Base-by-base conservation (phyloP, 1,140 invertebrate species). In the Procambarus clarkii region DNA sequence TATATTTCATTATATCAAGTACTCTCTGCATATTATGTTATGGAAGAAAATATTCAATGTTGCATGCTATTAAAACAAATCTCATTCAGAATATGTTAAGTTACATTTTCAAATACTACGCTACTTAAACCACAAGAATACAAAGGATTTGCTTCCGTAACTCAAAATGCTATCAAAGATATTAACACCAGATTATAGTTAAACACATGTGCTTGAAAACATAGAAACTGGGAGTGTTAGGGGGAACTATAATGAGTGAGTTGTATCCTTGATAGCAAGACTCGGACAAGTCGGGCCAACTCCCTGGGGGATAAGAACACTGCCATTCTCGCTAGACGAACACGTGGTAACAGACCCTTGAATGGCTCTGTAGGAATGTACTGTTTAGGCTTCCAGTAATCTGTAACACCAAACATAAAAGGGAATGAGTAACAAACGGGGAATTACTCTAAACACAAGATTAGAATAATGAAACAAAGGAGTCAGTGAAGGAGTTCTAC, bases 341-440 rank as follows among this genome's bases (percentile, higher is more conserved):
- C 54, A 69, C 48, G 50, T 74, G 79, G 8, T 24, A 64, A 88
- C 87, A 80, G 87, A 88, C 87, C 87, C 87, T 80, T 81, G 21
- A 88, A 74, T 71, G 78, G 64, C 45, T 88, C 87, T 76, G 71
- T 78, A 74, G 87, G 87, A 88, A 81, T 88, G 79, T 88, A 88
- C 79, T 88, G 87, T 88, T 88, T 88, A 54, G 87, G 87, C 87
- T 88, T 88, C 87, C 87, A 88, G 87, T 88, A 88, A 82, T 88
- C 87, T 88, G 87, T 82, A 83, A 88, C 46, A 82, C 60, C 78
- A 88, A 88, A 50, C 71, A 88, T 45, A 50, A 18, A 44, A 54
- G 8, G 64, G 58, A 44, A 78, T 88, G n/a, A 88, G 79, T 74
- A 45, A 82, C 50, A 74, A 15, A 34, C 34, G 64, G 46, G n/a